Evolutionary conservation across 2,113 vertebrate species (phyloP).

Genomic region (Todiramphus chloris): DNA sequence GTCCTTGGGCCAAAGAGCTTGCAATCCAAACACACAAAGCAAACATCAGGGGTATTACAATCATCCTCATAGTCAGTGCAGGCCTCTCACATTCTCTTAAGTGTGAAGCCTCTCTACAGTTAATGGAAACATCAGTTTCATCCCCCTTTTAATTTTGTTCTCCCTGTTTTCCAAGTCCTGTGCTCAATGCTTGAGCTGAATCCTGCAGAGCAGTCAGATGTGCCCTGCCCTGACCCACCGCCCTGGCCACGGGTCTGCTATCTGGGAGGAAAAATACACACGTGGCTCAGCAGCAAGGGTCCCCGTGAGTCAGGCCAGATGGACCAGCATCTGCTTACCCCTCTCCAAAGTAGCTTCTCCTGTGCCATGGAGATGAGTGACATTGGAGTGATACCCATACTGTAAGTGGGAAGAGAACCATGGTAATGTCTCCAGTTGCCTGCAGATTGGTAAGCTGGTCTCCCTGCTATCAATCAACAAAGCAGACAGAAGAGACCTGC

Average conservation of each 20-base stretch:
- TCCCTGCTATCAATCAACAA: background rate
- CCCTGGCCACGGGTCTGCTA: fast-evolving
- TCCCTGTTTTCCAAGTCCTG: background rate
- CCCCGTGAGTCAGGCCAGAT: background rate
- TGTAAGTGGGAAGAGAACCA: background rate
- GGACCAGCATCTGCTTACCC: background rate
- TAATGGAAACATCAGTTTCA: background rate
- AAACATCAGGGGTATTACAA: constrained; percentile 35
- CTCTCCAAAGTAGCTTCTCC: background rate
- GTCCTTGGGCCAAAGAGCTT: constrained; percentile 36
- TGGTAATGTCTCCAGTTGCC: background rate
- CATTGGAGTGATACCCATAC: background rate
- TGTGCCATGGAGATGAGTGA: background rate
- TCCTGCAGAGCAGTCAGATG: background rate
- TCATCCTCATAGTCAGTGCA: background rate
- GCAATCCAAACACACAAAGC: constrained; percentile 45
- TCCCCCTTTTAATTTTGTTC: background rate
- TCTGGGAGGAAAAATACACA: background rate
- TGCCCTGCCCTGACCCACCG: background rate
- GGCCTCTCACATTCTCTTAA: background rate
- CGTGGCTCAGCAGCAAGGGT: background rate
- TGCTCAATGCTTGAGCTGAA: background rate
- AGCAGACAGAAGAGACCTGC: background rate
- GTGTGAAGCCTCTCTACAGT: background rate
- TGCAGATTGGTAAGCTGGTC: background rate